Evolutionary conservation across 2,797 vertebrate species (phyloP).

Genomic region (Hippoglossus hippoglossus): DNA sequence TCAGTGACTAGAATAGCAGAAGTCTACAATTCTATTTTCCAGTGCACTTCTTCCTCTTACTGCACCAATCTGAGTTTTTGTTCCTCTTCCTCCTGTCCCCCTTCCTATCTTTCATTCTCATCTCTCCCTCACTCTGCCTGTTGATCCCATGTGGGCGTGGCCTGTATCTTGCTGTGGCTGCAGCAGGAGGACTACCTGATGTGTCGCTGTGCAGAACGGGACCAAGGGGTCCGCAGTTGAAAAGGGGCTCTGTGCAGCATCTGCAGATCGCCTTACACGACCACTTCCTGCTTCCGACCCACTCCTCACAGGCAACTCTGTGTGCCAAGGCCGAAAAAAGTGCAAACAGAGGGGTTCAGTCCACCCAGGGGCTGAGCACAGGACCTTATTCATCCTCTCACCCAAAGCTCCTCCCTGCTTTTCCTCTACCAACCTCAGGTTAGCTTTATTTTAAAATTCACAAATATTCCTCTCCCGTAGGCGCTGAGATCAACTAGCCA

Average conservation of each 20-base stretch:
- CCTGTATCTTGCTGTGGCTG: constrained; percentile 79
- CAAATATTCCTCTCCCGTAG: constrained; percentile 75
- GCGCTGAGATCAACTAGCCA: constrained; percentile 64
- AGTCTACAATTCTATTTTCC: constrained; percentile 6
- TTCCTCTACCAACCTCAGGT: constrained; percentile 63
- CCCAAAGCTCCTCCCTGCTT: constrained; percentile 72
- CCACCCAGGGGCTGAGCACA: constrained; percentile 82
- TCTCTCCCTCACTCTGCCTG: constrained; percentile 32
- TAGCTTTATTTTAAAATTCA: constrained; percentile 82
- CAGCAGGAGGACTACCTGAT: constrained; percentile 82
- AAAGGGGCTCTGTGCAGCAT: constrained; percentile 85
- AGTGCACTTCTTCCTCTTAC: constrained; percentile 15
- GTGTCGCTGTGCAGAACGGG: constrained; percentile 80
- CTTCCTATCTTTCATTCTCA: constrained; percentile 30
- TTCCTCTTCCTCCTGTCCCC: constrained; percentile 18
- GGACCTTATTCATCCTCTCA: constrained; percentile 85
- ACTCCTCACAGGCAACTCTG: constrained; percentile 87
- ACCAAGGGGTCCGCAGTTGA: constrained; percentile 81
- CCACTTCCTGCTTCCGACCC: constrained; percentile 91
- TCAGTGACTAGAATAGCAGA: constrained; percentile 49
- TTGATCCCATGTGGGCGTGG: constrained; percentile 65
- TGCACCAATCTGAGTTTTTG: constrained; percentile 15
- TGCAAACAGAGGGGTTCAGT: constrained; percentile 85
- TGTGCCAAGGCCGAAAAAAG: constrained; percentile 85
- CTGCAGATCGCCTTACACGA: constrained; percentile 89